Evolutionary conservation across 2,888 invertebrate species (phyloP), one percentile per base, ranked within the genome.

Genomic region (Eumerus sabulonum): DNA sequence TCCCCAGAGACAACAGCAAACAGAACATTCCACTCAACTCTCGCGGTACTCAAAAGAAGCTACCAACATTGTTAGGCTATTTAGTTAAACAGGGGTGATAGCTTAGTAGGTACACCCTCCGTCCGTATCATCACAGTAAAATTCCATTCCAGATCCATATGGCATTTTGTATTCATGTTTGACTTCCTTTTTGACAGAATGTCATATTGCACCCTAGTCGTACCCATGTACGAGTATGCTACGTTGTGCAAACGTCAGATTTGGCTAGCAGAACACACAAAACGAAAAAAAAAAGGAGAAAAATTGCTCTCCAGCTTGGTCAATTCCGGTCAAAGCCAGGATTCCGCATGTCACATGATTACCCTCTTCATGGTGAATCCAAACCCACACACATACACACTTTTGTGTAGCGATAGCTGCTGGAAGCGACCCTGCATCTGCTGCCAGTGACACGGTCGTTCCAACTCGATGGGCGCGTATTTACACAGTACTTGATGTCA

Each of bases 401-500:
- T 40, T 1, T 40, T 5, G 35, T 42, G 45, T 14, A 51, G 50
- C 68, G 14, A 11, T 40, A 13, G 44, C 18, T 19, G 45, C 44
- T 63, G 27, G 27, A 27, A 27, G 27, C 27, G 74, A 74, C 68
- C 79, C 79, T 68, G 59, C 73, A 73, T 74, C 68, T 79, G 74
- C 68, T 79, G 79, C 16, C 64, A 47, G 68, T 79, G 79, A 74
- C 79, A 79, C 50, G 64, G 74, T 77, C 73, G 79, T 79, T 79
- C 74, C 79, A 79, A 60, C 60, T 79, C 74, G 60, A 68, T 64
- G 79, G 60, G 27, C 66, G 70, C 66, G 66, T 81, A 76, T 81
- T 81, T 81, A 81, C 81, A 76, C 51, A 76, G 81, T 81, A 81
- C 81, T 81, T 51, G 71, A 81, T 70, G 81, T 81, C 76, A 79